Base-by-base conservation (phyloP, 2,888 invertebrate genomes). In the Drosophila lacicola region DNA sequence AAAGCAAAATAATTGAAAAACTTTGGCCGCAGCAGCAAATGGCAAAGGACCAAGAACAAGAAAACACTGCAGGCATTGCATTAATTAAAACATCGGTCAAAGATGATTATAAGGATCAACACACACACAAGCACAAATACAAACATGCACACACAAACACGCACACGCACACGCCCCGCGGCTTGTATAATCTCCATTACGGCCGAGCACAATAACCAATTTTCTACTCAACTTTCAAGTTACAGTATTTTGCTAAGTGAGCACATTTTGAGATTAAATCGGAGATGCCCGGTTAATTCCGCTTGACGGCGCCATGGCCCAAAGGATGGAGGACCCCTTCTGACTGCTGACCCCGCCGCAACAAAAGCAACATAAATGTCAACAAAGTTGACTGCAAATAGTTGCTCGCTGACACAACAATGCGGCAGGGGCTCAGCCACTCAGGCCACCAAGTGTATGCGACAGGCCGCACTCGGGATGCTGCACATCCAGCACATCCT, bases 1-100 rank as follows among this genome's bases (percentile, higher is more conserved):
- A 89, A 73, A 60, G 74, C 60, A 49, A 71, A 81, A 76, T 87
- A 83, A 89, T 84, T 81, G 82, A 80, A 87, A 89, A 83, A 89
- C 74, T 83, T 89, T 80, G 13, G 34, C 25, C 36, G 44, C 46
- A 34, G 54, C 55, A 47, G 36, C 36, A 61, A 57, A 41, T 36
- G 50, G 49, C 45, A 66, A 60, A 44, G 9, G 25, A 19, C 4
- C 25, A 56, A 39, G 8, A 58, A 44, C 25, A 19, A 9, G 21
- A 33, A 42, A 50, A 44, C 55, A 42, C 80, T 86, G 61, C 64
- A 53, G 68, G 76, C 70, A 37, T 42, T 62, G 64, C 66, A 68
- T 80, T 78, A 78, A 80, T 80, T 80, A 71, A 71, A 65, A 64
- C 58, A 56, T 70, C 62, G 53, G 25, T 8, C 29, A 47, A 41